phyloP scores from a whole-genome alignment of 2,113 vertebrate genomes.

The Eidolon helvum region DNA sequence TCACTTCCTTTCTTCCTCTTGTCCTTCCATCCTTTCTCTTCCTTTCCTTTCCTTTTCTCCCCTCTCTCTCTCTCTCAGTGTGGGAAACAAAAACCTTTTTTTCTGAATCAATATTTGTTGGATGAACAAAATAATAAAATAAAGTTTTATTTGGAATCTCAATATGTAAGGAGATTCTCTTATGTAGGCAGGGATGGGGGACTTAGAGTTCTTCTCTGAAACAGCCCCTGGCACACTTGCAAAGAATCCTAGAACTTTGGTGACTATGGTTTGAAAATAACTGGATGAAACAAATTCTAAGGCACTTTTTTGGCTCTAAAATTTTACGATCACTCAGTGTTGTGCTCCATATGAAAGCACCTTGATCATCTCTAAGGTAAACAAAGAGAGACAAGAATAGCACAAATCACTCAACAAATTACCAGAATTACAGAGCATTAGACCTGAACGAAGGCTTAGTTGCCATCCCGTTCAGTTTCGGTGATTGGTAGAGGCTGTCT shows the following conservation, averaged over 20 bases:
- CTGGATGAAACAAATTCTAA: not conserved
- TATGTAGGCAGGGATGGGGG: not conserved
- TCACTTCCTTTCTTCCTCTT: rapidly evolving
- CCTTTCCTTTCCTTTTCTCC: not conserved
- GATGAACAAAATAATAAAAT: not conserved
- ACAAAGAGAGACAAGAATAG: not conserved
- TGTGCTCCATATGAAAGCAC: not conserved
- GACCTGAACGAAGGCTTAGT: not conserved
- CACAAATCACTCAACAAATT: not conserved
- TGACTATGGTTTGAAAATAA: not conserved
- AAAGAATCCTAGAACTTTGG: not conserved
- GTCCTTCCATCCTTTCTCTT: too few species aligned
- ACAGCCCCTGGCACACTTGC: rapidly evolving
- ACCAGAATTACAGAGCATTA: not conserved
- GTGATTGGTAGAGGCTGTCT: not conserved
- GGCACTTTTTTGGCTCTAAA: not conserved
- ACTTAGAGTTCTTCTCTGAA: not conserved
- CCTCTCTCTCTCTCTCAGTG: not conserved
- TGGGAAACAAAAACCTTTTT: not conserved
- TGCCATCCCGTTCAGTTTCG: not conserved
- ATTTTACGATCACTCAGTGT: not conserved
- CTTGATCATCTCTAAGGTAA: not conserved
- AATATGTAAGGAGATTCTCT: not conserved
- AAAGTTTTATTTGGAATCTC: not conserved
- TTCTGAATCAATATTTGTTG: not conserved